Conservation (phyloP, 2,888 invertebrate genomes). For the Bursaphelenchus okinawaensis region DNA sequence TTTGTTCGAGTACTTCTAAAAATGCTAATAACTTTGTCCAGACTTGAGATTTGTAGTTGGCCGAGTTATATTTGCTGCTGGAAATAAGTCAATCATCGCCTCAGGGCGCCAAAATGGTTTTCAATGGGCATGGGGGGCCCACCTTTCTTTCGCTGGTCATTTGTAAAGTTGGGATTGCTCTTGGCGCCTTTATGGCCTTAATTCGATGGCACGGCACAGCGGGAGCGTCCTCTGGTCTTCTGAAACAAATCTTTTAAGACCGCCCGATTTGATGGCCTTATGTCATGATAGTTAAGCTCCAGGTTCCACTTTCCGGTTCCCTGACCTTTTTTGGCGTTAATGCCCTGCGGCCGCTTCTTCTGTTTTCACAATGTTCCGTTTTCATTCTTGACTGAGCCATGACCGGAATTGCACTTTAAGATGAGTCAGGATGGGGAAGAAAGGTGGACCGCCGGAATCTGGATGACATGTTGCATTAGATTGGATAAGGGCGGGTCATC, state of each 20-base stretch:
- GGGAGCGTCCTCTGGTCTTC: neutral
- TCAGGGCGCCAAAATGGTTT: neutral
- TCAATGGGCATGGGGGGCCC: no score
- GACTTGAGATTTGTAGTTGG: neutral
- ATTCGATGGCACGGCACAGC: neutral
- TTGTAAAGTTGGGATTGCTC: neutral
- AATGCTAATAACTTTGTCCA: neutral
- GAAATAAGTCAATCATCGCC: neutral
- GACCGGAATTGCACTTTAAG: neutral
- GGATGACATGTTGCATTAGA: neutral
- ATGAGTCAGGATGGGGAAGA: neutral
- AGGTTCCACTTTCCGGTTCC: neutral
- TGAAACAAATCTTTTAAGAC: constrained; percentile 5
- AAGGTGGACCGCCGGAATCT: neutral
- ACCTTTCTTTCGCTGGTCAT: neutral
- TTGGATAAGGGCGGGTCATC: neutral
- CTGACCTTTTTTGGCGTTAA: neutral
- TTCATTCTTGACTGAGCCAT: neutral
- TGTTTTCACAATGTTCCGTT: neutral
- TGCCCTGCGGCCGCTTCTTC: neutral
- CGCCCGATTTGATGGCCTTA: constrained; percentile 2
- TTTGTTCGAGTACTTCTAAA: neutral
- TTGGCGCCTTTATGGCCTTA: neutral
- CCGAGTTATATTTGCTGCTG: no score
- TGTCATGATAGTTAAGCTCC: neutral